Evolutionary conservation across 1,140 invertebrate genomes (phyloP).

Genomic region (Drosophila teissieri): DNA sequence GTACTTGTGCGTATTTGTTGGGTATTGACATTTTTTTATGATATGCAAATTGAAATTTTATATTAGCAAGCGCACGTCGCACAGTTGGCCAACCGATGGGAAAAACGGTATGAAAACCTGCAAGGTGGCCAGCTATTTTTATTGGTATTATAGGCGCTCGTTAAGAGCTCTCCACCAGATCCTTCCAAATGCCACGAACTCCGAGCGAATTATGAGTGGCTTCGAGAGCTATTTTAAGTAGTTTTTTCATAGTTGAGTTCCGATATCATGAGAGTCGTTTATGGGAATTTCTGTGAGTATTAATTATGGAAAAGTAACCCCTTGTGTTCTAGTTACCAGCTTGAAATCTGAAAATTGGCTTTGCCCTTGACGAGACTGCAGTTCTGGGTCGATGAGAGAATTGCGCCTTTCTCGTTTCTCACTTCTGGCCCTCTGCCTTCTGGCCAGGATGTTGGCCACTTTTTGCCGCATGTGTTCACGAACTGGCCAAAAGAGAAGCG

Average conservation of each 20-base stretch:
- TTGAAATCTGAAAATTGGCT: slow-evolving; percentile 19
- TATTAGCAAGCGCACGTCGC: slow-evolving; percentile 65
- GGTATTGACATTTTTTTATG: slow-evolving; percentile 78
- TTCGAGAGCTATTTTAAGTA: neutral
- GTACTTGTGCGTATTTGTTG: slow-evolving; percentile 64
- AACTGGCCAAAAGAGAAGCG: slow-evolving; percentile 1
- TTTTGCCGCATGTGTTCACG: slow-evolving; percentile 28
- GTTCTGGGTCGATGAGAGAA: slow-evolving; percentile 13
- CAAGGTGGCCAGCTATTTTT: slow-evolving; percentile 65
- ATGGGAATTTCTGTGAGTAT: neutral
- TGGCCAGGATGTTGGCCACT: slow-evolving; percentile 21
- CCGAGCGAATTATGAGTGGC: slow-evolving; percentile 33
- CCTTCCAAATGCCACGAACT: neutral
- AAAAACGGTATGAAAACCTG: slow-evolving; percentile 27
- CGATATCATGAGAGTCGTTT: neutral
- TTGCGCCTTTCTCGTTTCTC: neutral
- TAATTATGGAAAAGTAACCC: neutral
- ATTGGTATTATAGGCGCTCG: slow-evolving; percentile 69
- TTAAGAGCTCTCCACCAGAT: slow-evolving; percentile 21
- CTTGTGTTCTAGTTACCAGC: slow-evolving; percentile 2
- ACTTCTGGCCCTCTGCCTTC: neutral
- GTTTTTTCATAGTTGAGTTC: too few relatives aligned
- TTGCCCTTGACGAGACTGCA: slow-evolving; percentile 31
- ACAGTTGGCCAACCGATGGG: slow-evolving; percentile 36
- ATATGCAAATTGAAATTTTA: slow-evolving; percentile 83